Evolutionary conservation across 2,113 vertebrate genomes (phyloP), one percentile per base, ranked within the genome.

Genomic region (Dipodomys spectabilis): DNA sequence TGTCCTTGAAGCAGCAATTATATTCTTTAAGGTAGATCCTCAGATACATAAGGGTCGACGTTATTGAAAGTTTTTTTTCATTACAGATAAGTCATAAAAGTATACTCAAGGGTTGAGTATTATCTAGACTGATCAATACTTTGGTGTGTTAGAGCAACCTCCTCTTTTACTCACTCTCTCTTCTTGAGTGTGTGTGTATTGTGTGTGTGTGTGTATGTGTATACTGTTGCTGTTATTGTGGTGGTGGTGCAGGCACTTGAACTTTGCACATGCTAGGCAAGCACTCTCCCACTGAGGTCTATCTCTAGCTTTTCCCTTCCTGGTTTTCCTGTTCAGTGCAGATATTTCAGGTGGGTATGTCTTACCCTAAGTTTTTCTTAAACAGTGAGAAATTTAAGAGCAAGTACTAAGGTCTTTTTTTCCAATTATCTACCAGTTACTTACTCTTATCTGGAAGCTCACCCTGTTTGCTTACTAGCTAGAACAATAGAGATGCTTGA

Each of bases 31-130:
- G 45, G 23, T 64, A 88, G 67, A 67, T 53, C 45, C 69, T 92
- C 69, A 78, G 19, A 64, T 78, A 68, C 16, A 6, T 84, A 53
- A 64, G 32, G 39, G 83, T 64, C 74, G 39, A 0, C 49, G 69
- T 74, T 88, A 73, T 49, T 78, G 77, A 82, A 74, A 89, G 39
- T 35, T 60, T 68, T 90, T 90, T 39, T 96, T 81, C 75, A 95
- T 86, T 92, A 86, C 87, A 71, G 49, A 65, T 79, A 0, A 65
- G 68, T 13, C 22, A 39, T 93, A 67, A 92, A 77, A 45, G 45
- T 60, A 5, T 77, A 45, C 71, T 82, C 69, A 65, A 67, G 22
- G 45, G 32, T 49, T 78, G n/a, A 79, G 62, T 30, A 28, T 67
- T 82, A 39, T 9, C 15, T 64, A 91, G 28, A 72, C 12, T 57